A percentile compares a stretch with the other conserved stretches of the same genome.
Evolutionary conservation across 2,797 vertebrate species (phyloP).

Genomic region (Acridotheres tristis): DNA sequence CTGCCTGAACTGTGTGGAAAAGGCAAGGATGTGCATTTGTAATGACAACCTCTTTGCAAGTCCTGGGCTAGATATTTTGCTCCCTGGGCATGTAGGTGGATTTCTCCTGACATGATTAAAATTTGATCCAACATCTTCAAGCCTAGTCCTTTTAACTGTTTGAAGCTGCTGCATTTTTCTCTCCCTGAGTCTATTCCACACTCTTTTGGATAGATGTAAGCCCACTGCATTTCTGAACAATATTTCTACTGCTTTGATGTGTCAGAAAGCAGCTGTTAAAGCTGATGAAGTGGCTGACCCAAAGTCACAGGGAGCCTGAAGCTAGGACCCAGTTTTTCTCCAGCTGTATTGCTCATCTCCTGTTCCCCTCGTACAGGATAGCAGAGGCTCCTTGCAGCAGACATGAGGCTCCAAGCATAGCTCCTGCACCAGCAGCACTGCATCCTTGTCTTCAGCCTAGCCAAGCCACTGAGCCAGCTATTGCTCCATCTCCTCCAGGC

Average conservation of each 20-base stretch:
- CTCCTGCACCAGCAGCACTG: not conserved
- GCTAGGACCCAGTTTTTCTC: not conserved
- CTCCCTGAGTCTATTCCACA: not conserved
- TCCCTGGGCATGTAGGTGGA: not conserved
- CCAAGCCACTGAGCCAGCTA: not conserved
- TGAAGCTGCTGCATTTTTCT: not conserved
- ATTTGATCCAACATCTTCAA: not conserved
- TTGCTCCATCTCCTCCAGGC: not conserved
- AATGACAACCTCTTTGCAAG: not conserved
- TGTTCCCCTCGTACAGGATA: not conserved
- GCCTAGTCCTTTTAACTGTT: not conserved
- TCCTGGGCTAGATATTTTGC: not conserved
- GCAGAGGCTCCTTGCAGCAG: not conserved
- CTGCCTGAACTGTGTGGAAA: not conserved
- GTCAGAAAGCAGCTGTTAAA: not conserved
- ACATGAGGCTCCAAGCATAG: accelerated
- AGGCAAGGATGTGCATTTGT: not conserved
- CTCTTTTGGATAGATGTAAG: not conserved
- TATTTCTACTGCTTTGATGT: not conserved
- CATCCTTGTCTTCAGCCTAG: not conserved
- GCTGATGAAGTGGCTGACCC: not conserved
- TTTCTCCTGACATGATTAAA: not conserved
- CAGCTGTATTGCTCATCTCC: accelerated
- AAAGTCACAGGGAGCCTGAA: not conserved
- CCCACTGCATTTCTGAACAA: not conserved